phyloP scores from a whole-genome alignment of 2,797 vertebrate species.

The Sebastes nivosus region DNA sequence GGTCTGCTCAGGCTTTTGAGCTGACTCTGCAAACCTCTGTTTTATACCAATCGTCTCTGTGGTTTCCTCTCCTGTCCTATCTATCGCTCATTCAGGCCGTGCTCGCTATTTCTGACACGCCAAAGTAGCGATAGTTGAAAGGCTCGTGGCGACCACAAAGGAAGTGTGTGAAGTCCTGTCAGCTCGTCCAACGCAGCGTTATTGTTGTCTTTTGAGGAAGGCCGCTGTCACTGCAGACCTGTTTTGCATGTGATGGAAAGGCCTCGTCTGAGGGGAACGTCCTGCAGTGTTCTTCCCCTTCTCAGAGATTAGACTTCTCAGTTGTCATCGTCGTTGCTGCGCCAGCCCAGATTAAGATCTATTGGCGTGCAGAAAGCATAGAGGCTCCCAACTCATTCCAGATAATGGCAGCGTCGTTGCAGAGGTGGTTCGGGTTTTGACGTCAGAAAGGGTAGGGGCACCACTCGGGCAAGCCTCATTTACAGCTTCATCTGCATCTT shows the following conservation, averaged over 20 bases:
- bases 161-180: slow-evolving; percentile 53
- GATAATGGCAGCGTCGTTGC: slow-evolving; percentile 40
- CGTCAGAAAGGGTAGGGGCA: slow-evolving; percentile 26
- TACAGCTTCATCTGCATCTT: slow-evolving; percentile 16
- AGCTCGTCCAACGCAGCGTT: slow-evolving; percentile 9
- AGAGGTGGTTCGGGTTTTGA: slow-evolving; percentile 32
- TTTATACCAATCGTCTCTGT: slow-evolving; percentile 23
- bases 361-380: slow-evolving; percentile 44
- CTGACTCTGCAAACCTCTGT: background rate
- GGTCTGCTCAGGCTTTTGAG: background rate
- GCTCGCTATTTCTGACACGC: slow-evolving; percentile 39
- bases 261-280: slow-evolving; percentile 32
- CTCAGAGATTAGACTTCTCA: slow-evolving; percentile 65
- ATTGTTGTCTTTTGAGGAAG: slow-evolving; percentile 25
- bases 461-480: background rate
- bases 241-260: slow-evolving; percentile 50
- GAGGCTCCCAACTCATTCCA: slow-evolving; percentile 55
- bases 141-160: slow-evolving; percentile 54
- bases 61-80: slow-evolving; percentile 59
- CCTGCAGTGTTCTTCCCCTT: slow-evolving; percentile 50
- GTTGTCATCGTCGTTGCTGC: slow-evolving; percentile 58
- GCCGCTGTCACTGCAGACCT: slow-evolving; percentile 30
- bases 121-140: slow-evolving; percentile 35
- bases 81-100: slow-evolving; percentile 7
- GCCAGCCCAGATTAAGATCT: slow-evolving; percentile 64